These are phyloP conservation scores for Leuciscus idus DNA, from an alignment of 2,113 vertebrate genomes.

Conservation along the genomic window DNA sequence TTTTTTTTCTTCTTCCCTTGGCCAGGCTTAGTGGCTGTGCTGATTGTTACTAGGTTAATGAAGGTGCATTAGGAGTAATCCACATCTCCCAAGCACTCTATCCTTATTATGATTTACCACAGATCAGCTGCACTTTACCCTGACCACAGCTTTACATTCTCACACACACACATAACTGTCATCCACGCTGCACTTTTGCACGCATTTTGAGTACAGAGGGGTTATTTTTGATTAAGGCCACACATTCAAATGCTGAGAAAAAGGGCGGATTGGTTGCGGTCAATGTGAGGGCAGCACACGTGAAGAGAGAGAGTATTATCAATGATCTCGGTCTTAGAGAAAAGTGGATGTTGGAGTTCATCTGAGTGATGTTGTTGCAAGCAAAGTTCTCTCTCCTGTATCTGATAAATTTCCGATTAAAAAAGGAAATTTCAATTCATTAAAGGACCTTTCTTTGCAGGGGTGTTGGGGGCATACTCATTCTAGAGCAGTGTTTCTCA, in stretches of 20 bases:
- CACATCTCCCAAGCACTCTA: conserved; percentile 66
- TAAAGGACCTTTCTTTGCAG: not conserved
- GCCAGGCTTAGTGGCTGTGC: conserved; percentile 76
- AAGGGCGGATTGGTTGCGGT: not conserved
- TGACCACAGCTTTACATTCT: conserved; percentile 65
- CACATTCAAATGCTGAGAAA: not conserved
- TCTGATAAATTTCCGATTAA: not conserved
- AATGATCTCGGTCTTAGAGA: not conserved
- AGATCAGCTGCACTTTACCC: conserved; percentile 82
- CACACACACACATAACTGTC: not conserved
- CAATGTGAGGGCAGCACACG: not conserved
- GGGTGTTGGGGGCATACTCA: not conserved
- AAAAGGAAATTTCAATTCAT: not conserved
- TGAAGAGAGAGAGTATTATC: not conserved
- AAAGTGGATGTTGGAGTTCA: not conserved
- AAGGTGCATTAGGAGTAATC: conserved; percentile 84
- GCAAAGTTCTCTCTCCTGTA: not conserved
- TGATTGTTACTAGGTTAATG: conserved; percentile 79
- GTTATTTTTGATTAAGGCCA: conserved; percentile 28
- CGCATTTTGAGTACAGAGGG: not conserved
- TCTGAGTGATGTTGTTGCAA: too few relatives aligned
- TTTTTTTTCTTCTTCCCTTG: not conserved
- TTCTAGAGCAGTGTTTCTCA: too few relatives aligned
- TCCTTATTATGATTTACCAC: conserved; percentile 86
- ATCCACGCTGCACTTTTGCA: conserved; percentile 30